Conservation (phyloP, 2,888 invertebrate genomes). For the Pristionchus fissidentatus region DNA sequence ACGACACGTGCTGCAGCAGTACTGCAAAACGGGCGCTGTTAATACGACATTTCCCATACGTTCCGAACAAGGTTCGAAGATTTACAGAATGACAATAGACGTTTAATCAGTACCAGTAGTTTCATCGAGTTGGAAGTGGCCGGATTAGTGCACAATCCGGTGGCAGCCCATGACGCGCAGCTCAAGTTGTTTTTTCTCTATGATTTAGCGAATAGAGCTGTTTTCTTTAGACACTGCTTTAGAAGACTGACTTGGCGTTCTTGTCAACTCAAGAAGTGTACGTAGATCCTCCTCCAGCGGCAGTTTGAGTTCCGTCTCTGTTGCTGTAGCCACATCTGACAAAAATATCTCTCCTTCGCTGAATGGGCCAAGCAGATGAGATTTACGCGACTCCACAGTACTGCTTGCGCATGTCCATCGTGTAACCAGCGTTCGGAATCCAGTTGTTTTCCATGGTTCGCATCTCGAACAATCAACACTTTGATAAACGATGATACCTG, state of each 20-base stretch:
- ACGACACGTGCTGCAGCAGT: constrained; percentile 31
- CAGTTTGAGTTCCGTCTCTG: not conserved
- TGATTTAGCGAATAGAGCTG: too few relatives aligned
- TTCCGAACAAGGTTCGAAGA: too few relatives aligned
- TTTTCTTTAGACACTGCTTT: too few relatives aligned
- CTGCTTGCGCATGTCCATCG: not conserved
- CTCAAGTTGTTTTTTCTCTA: not conserved
- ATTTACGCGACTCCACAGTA: not conserved
- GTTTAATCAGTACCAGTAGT: not conserved
- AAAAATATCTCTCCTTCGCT: not conserved
- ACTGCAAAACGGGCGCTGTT: not conserved
- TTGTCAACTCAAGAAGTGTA: not conserved
- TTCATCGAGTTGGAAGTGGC: not conserved
- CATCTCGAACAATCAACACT: not conserved
- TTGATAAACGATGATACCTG: not conserved
- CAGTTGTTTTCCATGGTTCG: too few relatives aligned
- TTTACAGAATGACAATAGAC: not conserved
- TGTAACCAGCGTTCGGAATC: not conserved
- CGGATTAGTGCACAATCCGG: not conserved
- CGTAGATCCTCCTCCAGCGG: not conserved
- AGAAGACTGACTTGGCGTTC: not conserved
- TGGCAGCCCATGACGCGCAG: not conserved
- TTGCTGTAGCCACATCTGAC: not conserved
- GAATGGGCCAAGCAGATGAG: too few relatives aligned
- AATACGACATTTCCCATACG: too few relatives aligned